Percentiles rank a stretch among this genome's conserved stretches.
Conservation (phyloP, 2,113 vertebrate genomes). For the Cervus canadensis region DNA sequence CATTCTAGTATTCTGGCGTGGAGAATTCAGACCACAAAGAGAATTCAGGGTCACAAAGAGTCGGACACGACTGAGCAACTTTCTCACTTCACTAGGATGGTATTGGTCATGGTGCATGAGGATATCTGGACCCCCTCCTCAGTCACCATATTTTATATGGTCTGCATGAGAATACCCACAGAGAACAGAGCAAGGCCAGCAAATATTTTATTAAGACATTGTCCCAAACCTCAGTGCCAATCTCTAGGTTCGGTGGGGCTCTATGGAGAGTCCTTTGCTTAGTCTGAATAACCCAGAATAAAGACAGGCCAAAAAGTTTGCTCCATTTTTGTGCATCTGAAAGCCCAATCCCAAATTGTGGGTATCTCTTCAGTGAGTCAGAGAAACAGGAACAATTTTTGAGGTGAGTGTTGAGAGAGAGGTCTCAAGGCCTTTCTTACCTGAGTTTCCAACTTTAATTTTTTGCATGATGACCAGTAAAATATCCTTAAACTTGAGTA, state of each 20-base stretch:
- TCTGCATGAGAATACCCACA: not conserved
- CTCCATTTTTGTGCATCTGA: not conserved
- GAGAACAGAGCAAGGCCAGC: constrained; percentile 7
- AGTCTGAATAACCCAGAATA: not conserved
- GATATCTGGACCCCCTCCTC: not conserved
- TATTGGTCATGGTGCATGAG: not conserved
- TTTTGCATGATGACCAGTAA: not conserved
- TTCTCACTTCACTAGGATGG: not conserved
- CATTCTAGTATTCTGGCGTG: not conserved
- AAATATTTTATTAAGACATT: not conserved
- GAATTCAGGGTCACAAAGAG: not conserved
- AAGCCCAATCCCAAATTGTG: not conserved
- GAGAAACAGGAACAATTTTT: not conserved
- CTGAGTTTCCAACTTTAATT: not conserved
- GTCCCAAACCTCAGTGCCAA: not conserved
- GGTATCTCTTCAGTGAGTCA: not conserved
- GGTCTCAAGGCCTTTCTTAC: not conserved
- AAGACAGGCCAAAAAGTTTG: not conserved
- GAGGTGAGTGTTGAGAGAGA: not conserved
- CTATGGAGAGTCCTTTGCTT: not conserved
- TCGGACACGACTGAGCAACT: not conserved
- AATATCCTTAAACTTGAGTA: not conserved
- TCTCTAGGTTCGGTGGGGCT: not conserved
- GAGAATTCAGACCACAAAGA: not conserved
- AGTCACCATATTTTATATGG: not conserved